These are phyloP conservation scores for Apteryx owenii DNA, from an alignment of 2,113 vertebrate species.

Conservation along the genomic window DNA sequence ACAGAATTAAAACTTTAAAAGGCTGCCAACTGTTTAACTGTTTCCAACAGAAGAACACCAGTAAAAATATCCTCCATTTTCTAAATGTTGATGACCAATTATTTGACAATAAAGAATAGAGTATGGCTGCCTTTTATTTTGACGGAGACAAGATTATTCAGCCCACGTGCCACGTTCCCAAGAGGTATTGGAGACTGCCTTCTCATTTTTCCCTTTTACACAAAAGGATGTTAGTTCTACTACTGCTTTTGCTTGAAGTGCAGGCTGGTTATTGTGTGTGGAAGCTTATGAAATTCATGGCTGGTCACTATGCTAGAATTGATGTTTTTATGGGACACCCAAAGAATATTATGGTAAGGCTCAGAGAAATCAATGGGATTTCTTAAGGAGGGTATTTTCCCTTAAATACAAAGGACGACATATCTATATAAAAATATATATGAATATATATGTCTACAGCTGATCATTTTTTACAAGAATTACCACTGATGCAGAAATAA, in stretches of 20 bases:
- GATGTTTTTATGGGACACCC: neutral
- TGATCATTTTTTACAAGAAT: neutral
- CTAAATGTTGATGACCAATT: neutral
- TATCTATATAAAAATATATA: neutral
- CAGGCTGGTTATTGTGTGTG: rapidly evolving
- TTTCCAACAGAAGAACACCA: neutral
- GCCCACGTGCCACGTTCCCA: neutral
- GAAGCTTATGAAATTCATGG: neutral
- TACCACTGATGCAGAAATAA: neutral
- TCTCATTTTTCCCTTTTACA: neutral
- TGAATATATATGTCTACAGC: neutral
- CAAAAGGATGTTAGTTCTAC: neutral
- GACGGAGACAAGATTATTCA: neutral
- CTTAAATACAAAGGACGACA: neutral
- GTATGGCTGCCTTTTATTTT: neutral
- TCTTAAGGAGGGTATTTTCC: neutral
- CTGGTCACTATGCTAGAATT: neutral
- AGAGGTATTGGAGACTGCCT: neutral
- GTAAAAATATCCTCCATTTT: neutral
- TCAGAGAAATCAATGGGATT: neutral
- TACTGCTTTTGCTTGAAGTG: neutral
- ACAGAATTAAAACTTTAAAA: conserved; percentile 47
- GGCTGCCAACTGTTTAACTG: neutral
- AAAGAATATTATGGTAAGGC: neutral
- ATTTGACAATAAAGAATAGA: neutral